Base-by-base conservation (phyloP, 2,797 vertebrate genomes). In the Phoxinus dragarum region DNA sequence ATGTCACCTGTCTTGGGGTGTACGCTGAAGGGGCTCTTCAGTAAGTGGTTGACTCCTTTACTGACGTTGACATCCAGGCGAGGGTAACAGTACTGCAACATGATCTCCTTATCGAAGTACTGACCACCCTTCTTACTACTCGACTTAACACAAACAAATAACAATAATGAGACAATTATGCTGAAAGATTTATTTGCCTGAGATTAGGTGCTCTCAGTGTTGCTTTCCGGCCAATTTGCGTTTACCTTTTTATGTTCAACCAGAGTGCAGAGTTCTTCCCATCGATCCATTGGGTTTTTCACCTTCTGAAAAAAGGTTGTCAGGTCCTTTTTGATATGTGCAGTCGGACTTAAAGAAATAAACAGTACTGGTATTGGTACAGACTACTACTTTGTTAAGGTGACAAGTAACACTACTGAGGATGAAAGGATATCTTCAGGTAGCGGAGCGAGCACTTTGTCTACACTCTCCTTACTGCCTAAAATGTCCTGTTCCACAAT, bases 1-100 rank as follows among this genome's bases (percentile, higher is more conserved):
- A 23, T 84, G 68, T 80, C 82, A 98, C 98, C 98, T 86, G 98
- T 99, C 93, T 99, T 99, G 71, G 98, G 98, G 89, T 99, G 98
- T 36, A 99, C 97, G 9, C 98, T 99, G 89, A 99, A 99, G 3
- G 98, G 98, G 89, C 98, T 99, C 92, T 99, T 99, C 88, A 99
- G 94, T 88, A 99, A 94, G 87, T 99, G 98, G 89, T 97, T 98
- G 3, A 99, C 90, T 1, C 98, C 97, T 94, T 98, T 99, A 92
- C 98, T 99, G 93, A 99, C 98, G 0, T 98, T 98, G 68, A 97
- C 92, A 78, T 99, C 98, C 0, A 99, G 95, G 2, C 98, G 97
- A 1, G 98, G 98, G 92, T 98, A 99, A 93, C 98, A 99, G 90
- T 96, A 98, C 91, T 99, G 98, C 88, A 99, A 94, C 98, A 98